Evolutionary conservation across 2,888 invertebrate species (phyloP), one percentile per base, ranked within the genome.

Genomic region (Cyclophora punctaria): DNA sequence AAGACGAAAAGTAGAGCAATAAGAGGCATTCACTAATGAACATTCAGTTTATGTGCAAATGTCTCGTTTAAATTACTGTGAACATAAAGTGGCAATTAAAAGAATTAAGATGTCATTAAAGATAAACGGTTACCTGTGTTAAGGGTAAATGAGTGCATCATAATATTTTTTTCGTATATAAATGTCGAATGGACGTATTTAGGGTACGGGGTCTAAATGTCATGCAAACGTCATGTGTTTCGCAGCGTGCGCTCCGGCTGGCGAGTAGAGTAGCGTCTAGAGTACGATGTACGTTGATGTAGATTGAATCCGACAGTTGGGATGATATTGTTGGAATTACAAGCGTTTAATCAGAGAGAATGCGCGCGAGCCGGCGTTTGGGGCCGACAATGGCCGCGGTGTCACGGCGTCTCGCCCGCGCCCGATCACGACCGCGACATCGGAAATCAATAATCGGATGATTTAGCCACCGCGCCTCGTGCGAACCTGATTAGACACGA

Each of bases 371-470:
- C 67, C 59, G 69, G 71, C 69, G 57, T 52, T 69, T 73, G 73
- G 67, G 69, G 62, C 76, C 82, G 78, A 86, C 86, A 87, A 87
- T 86, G 73, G 80, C 71, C 58, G 78, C 63, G 75, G 80, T 78
- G 85, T 85, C 86, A 84, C 83, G 85, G 71, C 77, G 80, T 73
- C 79, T 69, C 73, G 74, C 78, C 75, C 69, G 79, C 76, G 83
- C 78, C 75, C 75, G 86, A 84, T 87, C 88, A 88, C 87, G 88
- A 88, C 85, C 86, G 85, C 83, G 84, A 86, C 88, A 85, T 86
- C 77, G 82, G 83, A 86, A 87, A 87, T 88, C 88, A 88, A 87
- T 88, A 88, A 88, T 83, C 84, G 86, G 74, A 85, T 86, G 85
- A 87, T 87, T 87, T 84, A 85, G 87, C 87, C 87, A 86, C 86